phyloP scores from a whole-genome alignment of 2,888 invertebrate genomes.

The Galeruca laticollis region DNA sequence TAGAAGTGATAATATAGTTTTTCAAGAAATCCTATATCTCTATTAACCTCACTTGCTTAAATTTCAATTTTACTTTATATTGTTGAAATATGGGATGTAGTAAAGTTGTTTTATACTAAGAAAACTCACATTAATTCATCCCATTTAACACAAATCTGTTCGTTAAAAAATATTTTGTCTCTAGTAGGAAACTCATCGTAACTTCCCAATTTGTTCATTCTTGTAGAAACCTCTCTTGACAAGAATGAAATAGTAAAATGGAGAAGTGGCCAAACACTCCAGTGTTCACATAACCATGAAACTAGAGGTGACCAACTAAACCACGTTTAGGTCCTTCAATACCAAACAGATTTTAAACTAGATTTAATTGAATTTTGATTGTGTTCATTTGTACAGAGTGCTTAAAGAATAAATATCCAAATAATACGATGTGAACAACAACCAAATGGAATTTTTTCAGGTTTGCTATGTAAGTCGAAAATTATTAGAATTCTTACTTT shows the following conservation, averaged over 20 bases:
- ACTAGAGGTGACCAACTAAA: constrained; percentile 49
- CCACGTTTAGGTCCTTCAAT: constrained; percentile 38
- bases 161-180: not conserved
- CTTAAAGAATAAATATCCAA: not conserved
- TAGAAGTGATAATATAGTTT: too few relatives aligned
- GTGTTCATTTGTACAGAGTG: not conserved
- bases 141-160: constrained; percentile 7
- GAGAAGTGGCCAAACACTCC: constrained; percentile 35
- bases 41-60: too few relatives aligned
- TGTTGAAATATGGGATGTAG: not conserved
- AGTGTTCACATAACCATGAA: constrained; percentile 49
- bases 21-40: too few relatives aligned
- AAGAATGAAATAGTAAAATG: constrained; percentile 30
- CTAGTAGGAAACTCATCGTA: constrained; percentile 5
- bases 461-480: too few relatives aligned
- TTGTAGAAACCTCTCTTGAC: constrained; percentile 33
- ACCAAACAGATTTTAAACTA: constrained; percentile 42
- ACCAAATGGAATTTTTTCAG: too few relatives aligned
- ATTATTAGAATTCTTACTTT: too few relatives aligned
- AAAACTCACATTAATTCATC: not conserved
- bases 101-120: not conserved
- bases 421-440: too few relatives aligned
- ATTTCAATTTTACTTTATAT: too few relatives aligned
- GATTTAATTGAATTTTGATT: not conserved
- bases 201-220: constrained; percentile 37